Evolutionary conservation across 2,113 vertebrate genomes (phyloP), one percentile per base, ranked within the genome.

Genomic region (Saguinus imperator): DNA sequence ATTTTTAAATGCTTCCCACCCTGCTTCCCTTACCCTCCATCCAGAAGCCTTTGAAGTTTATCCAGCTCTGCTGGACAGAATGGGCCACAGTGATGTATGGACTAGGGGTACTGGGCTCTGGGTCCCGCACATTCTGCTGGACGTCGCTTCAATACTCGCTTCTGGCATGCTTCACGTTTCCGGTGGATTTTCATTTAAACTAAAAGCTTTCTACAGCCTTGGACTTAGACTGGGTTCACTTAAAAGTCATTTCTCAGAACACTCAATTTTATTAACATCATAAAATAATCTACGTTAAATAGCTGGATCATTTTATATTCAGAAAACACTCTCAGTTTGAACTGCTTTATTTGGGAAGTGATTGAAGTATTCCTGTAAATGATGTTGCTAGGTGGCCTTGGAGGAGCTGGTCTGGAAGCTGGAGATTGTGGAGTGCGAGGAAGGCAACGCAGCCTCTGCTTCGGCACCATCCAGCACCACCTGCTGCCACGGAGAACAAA

Each of bases 191-290:
- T 76, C 80, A 88, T 95, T 94, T 70, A 84, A 94, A 79, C 95
- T 94, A 96, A 97, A 97, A 96, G 96, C 95, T 94, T 91, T 96
- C 90, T 85, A 85, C 86, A 95, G 82, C 72, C 58, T 94, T 94
- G 87, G 95, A 77, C 58, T 90, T 92, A 91, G 96, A 95, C 80
- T 76, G 84, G 85, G 43, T 90, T 89, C 82, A n/a, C 90, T 97
- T 96, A 97, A 83, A 89, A 97, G 80, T 68, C 92, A 95, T 96
- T 98, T 97, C 92, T 92, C 95, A 94, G 96, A 96, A 95, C 95
- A 96, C 76, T 97, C 90, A 73, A 64, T 91, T 96, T 97, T 96
- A 90, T 97, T 97, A 97, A 96, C 76, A 76, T 81, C 66, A 57
- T 95, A 91, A 97, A 96, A 75, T 88, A 92, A 61, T 95, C 79